Percentiles rank a stretch among this genome's conserved stretches.
These are phyloP conservation scores for Calliopsis andreniformis DNA, from an alignment of 1,140 invertebrate genomes.

Conservation along the genomic window DNA sequence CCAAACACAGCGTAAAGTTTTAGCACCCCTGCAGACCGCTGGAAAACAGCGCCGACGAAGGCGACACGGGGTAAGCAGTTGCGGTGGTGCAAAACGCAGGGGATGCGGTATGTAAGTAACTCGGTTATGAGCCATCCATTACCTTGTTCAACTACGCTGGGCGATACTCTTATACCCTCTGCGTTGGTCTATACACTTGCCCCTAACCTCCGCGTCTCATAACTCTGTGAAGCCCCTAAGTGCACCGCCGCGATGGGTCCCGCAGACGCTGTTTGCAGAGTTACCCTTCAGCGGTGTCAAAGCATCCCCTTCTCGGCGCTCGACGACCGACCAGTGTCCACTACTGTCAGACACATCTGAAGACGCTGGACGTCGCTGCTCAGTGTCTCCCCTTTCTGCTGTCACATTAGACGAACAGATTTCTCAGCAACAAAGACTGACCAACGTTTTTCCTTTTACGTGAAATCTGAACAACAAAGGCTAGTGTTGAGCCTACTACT, in stretches of 20 bases:
- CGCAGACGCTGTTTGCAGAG: constrained; percentile 60
- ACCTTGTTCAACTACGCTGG: constrained; percentile 62
- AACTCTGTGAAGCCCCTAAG: constrained; percentile 60
- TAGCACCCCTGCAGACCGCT: constrained; percentile 11
- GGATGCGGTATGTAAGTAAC: constrained; percentile 62
- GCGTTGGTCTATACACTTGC: constrained; percentile 30
- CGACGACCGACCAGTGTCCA: constrained; percentile 44
- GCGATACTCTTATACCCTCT: constrained; percentile 53
- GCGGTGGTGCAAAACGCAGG: constrained; percentile 41
- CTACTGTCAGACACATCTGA: constrained; percentile 48
- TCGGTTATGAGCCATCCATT: constrained; percentile 68
- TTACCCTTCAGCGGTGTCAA: constrained; percentile 59
- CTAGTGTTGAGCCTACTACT: too few relatives aligned
- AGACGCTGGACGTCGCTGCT: background rate
- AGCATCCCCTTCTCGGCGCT: constrained; percentile 44
- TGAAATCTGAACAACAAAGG: too few relatives aligned
- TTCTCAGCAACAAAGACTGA: too few relatives aligned
- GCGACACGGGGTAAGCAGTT: background rate
- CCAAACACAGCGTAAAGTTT: constrained; percentile 59
- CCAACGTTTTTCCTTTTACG: too few relatives aligned
- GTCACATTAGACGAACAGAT: background rate
- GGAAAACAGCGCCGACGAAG: background rate
- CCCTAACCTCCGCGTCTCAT: constrained; percentile 18
- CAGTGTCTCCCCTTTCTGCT: background rate
- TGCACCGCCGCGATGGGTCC: constrained; percentile 62